Conservation (phyloP, 2,113 vertebrate species). For the Takifugu flavidus region DNA sequence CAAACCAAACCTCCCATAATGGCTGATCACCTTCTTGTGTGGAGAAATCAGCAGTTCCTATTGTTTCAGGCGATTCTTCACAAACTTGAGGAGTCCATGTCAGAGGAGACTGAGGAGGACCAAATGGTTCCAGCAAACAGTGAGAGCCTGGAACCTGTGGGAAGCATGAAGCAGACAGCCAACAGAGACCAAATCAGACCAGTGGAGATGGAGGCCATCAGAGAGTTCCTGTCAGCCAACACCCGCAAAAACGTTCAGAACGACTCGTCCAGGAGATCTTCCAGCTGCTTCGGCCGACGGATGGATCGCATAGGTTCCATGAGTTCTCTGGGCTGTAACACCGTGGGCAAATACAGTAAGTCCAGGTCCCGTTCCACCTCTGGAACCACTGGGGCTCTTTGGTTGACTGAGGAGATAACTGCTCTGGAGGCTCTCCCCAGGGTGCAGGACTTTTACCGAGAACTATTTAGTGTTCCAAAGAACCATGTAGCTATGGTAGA, state of each 20-base stretch:
- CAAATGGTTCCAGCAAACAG: slow-evolving; percentile 10
- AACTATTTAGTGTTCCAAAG: too few species aligned
- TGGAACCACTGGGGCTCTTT: background rate
- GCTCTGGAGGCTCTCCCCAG: too few species aligned
- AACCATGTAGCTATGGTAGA: too few species aligned
- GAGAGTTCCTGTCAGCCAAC: slow-evolving; percentile 59
- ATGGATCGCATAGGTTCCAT: slow-evolving; percentile 85
- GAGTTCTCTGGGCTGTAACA: slow-evolving; percentile 85
- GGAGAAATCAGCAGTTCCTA: background rate
- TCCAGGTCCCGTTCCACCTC: slow-evolving; percentile 22
- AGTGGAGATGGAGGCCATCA: slow-evolving; percentile 44
- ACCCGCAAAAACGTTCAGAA: slow-evolving; percentile 71
- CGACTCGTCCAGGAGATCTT: slow-evolving; percentile 67
- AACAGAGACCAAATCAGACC: background rate
- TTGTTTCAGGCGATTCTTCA: slow-evolving; percentile 74
- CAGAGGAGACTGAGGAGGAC: slow-evolving; percentile 35
- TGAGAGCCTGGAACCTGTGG: background rate
- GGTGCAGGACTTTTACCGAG: too few species aligned
- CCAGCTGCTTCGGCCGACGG: slow-evolving; percentile 82
- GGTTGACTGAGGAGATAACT: too few species aligned
- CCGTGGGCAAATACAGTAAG: slow-evolving; percentile 68
- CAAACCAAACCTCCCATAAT: background rate
- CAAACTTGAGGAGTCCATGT: slow-evolving; percentile 67
- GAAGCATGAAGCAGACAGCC: slow-evolving; percentile 26
- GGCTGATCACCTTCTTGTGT: background rate